Conservation (phyloP, 2,888 invertebrate genomes). For the Zeuzera pyrina region DNA sequence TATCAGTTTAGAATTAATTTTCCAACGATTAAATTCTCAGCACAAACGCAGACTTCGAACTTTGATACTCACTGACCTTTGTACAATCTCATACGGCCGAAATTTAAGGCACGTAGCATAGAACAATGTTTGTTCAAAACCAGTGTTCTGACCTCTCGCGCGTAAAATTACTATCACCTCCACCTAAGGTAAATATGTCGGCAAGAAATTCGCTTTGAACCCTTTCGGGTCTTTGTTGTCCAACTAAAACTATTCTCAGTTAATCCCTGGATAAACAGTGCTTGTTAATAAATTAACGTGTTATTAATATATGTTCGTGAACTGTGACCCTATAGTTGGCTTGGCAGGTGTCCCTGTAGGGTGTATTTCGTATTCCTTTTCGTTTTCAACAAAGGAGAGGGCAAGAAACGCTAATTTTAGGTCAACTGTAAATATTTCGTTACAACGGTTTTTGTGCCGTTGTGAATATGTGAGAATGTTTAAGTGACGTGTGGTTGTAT, state of each 20-base stretch:
- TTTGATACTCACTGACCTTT: constrained; percentile 41
- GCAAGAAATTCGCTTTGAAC: constrained; percentile 72
- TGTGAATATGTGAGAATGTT: constrained; percentile 48
- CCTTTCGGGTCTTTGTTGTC: constrained; percentile 69
- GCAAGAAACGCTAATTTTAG: constrained; percentile 57
- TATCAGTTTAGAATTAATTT: no score
- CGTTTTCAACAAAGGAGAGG: constrained; percentile 55
- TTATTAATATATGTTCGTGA: constrained; percentile 66
- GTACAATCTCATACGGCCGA: constrained; percentile 32
- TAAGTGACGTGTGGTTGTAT: constrained; percentile 31
- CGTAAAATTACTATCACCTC: constrained; percentile 72
- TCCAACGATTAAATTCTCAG: no score
- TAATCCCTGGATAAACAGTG: constrained; percentile 71
- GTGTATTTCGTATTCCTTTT: constrained; percentile 43
- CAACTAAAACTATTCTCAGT: constrained; percentile 72
- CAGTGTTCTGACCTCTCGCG: constrained; percentile 62
- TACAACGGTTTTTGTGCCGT: constrained; percentile 51
- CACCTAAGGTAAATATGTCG: constrained; percentile 72
- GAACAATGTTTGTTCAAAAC: constrained; percentile 22
- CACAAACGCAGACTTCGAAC: constrained; percentile 42
- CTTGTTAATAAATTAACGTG: constrained; percentile 71
- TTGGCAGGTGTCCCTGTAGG: constrained; percentile 65
- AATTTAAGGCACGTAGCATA: constrained; percentile 46
- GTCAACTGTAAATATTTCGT: constrained; percentile 63
- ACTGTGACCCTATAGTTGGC: constrained; percentile 56